These are phyloP conservation scores for Chrysodeixis includens DNA, from an alignment of 2,888 invertebrate species.

Conservation along the genomic window DNA sequence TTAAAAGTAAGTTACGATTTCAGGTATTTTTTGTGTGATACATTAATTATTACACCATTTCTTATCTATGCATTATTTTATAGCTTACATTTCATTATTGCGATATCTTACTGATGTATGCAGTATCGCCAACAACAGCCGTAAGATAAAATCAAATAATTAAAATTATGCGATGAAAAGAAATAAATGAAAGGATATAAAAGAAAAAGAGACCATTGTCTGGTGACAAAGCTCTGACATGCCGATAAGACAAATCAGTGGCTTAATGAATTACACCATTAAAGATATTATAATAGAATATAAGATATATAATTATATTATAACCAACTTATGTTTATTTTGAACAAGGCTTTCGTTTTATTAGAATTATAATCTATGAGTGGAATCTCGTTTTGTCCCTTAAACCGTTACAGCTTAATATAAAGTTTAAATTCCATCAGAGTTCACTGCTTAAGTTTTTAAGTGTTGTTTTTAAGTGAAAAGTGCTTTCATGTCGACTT, in stretches of 20 bases:
- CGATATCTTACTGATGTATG: no score
- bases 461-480: constrained; percentile 9
- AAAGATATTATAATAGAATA: no score
- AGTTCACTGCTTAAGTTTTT: not conserved
- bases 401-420: constrained; percentile 21
- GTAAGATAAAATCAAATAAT: constrained; percentile 49
- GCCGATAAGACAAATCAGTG: constrained; percentile 18
- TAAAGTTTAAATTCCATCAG: constrained; percentile 29
- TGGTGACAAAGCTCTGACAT: constrained; percentile 29
- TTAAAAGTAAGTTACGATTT: not conserved
- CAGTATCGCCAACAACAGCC: not conserved
- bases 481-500: not conserved
- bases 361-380: constrained; percentile 18
- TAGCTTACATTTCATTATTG: no score
- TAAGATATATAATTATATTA: no score
- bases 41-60: no score
- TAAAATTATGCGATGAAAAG: no score
- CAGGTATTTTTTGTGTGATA: not conserved
- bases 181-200: constrained; percentile 26
- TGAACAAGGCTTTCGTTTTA: constrained; percentile 19
- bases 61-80: no score
- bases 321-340: constrained; percentile 15
- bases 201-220: constrained; percentile 50
- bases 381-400: constrained; percentile 5
- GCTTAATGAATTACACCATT: constrained; percentile 35